A percentile compares a stretch with the other conserved stretches of the same genome.
Evolutionary conservation across 2,113 vertebrate species (phyloP).

Genomic region (Deroptyus accipitrinus): DNA sequence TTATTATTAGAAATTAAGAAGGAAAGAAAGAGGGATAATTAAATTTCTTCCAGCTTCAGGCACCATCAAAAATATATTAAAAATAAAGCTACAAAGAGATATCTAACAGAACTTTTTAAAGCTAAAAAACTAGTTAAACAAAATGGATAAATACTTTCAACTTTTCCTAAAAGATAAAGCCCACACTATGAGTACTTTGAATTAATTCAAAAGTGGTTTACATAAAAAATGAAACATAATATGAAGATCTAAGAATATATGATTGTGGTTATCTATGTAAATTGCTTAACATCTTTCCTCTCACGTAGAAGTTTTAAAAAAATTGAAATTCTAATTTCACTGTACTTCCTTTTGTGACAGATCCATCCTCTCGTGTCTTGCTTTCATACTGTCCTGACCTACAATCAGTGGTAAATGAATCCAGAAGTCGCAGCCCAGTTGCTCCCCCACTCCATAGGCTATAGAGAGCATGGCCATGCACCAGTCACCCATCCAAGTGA

Average conservation of each 20-base stretch:
- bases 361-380: background rate
- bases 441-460: background rate
- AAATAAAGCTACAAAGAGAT: slow-evolving; percentile 28
- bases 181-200: background rate
- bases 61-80: slow-evolving; percentile 33
- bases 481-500: background rate
- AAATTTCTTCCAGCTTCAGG: slow-evolving; percentile 11
- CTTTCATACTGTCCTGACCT: background rate
- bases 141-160: slow-evolving; percentile 52
- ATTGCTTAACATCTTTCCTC: slow-evolving; percentile 30
- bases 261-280: slow-evolving; percentile 44
- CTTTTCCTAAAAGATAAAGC: slow-evolving; percentile 45
- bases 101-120: slow-evolving; percentile 18
- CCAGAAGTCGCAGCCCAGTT: background rate
- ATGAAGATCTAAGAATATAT: slow-evolving; percentile 29
- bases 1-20: slow-evolving; percentile 27
- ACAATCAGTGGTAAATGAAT: background rate
- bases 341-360: background rate
- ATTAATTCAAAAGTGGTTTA: slow-evolving; percentile 42
- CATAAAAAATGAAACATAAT: slow-evolving; percentile 43
- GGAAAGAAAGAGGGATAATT: slow-evolving; percentile 18
- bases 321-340: background rate
- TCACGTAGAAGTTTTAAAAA: background rate
- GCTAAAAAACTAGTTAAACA: slow-evolving; percentile 36
- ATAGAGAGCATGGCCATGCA: background rate